Conservation (phyloP, 2,113 vertebrate genomes). For the Hoplias malabaricus region DNA sequence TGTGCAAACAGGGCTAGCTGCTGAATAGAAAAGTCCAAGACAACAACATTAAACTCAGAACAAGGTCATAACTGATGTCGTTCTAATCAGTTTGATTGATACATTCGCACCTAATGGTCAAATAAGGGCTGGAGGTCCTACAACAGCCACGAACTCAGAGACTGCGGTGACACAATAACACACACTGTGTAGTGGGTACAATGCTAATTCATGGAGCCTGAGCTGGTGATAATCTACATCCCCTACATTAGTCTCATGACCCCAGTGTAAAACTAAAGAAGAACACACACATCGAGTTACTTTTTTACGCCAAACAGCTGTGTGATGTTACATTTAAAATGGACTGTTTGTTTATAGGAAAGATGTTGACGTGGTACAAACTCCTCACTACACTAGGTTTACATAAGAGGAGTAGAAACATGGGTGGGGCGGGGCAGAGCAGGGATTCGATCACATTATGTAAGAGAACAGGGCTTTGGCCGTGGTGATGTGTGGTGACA, state of each 20-base stretch:
- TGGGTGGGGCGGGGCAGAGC: not conserved
- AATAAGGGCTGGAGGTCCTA: not conserved
- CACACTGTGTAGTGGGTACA: not conserved
- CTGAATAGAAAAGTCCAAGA: constrained; percentile 35
- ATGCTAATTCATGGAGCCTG: not conserved
- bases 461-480: constrained; percentile 33
- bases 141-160: not conserved
- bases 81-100: constrained; percentile 28
- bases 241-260: not conserved
- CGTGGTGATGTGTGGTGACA: not conserved
- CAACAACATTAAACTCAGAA: constrained; percentile 5
- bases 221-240: not conserved
- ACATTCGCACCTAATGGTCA: not conserved
- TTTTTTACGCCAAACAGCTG: too few relatives aligned
- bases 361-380: not conserved
- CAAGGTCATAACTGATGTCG: constrained; percentile 26
- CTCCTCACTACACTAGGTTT: not conserved
- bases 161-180: not conserved
- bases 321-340: too few relatives aligned
- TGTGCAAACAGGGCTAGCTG: constrained; percentile 39
- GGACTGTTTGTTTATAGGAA: not conserved
- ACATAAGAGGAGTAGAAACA: not conserved
- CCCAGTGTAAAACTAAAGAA: too few relatives aligned
- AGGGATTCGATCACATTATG: constrained; percentile 30
- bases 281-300: too few relatives aligned